Evolutionary conservation across 2,113 vertebrate species (phyloP).

Genomic region (Lanius collurio): DNA sequence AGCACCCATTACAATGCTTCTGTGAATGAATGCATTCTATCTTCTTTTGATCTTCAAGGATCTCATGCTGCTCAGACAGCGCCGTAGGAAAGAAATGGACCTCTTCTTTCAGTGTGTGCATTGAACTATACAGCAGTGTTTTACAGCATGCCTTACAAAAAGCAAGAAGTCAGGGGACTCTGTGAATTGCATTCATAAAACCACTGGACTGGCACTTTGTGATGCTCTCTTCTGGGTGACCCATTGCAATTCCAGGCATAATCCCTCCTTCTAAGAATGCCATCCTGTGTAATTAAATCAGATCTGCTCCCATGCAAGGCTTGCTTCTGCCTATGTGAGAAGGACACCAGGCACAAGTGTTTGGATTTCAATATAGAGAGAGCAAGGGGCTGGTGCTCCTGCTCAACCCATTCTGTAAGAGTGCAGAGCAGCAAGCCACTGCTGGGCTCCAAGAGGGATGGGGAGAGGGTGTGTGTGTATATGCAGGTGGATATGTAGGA

Average conservation of each 20-base stretch:
- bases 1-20: background rate
- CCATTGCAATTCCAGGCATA: background rate
- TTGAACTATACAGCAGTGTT: background rate
- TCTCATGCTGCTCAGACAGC: background rate
- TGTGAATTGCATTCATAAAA: slow-evolving; percentile 13
- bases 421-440: background rate
- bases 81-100: background rate
- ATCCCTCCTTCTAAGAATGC: background rate
- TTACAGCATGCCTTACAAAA: background rate
- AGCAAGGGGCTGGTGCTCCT: background rate
- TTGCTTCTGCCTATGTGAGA: background rate
- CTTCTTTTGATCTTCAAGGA: background rate
- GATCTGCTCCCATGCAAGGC: background rate
- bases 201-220: background rate
- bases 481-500: background rate
- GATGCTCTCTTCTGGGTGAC: background rate
- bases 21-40: background rate
- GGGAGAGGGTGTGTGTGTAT: fast-evolving
- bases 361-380: background rate
- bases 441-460: background rate
- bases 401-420: background rate
- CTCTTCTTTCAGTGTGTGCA: slow-evolving; percentile 2
- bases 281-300: background rate
- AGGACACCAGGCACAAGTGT: fast-evolving
- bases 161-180: background rate